Conservation (phyloP, 2,888 invertebrate genomes). For the Asteroscopus sphinx region DNA sequence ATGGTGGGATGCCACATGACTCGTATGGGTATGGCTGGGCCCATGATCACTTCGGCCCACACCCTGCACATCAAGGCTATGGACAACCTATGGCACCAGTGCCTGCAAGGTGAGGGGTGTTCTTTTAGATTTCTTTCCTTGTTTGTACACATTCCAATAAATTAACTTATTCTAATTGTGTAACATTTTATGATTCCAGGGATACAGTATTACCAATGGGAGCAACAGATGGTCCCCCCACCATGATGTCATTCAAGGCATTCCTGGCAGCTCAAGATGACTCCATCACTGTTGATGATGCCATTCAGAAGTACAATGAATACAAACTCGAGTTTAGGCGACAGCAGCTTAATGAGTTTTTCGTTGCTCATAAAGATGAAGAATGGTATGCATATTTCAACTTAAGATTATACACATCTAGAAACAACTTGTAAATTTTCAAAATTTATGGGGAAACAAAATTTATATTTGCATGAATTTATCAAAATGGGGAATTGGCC, state of each 20-base stretch:
- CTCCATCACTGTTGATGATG: constrained; percentile 98
- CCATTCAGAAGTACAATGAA: constrained; percentile 98
- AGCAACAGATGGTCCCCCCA: constrained; percentile 94
- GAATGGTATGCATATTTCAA: constrained; percentile 95
- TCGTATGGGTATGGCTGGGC: constrained; percentile 89
- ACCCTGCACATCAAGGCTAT: constrained; percentile 91
- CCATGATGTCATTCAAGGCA: constrained; percentile 99
- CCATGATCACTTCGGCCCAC: constrained; percentile 88
- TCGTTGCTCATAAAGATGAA: constrained; percentile 99
- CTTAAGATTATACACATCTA: constrained; percentile 16
- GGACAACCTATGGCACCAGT: constrained; percentile 89
- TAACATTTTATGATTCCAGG: constrained; percentile 67
- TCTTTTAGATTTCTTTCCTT: neutral
- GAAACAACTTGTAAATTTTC: constrained; percentile 24
- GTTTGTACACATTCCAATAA: neutral
- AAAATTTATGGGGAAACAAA: constrained; percentile 32
- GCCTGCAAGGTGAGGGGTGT: constrained; percentile 78
- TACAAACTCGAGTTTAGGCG: constrained; percentile 99
- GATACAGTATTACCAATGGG: constrained; percentile 87
- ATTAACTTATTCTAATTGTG: constrained; percentile 2
- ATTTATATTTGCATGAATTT: constrained; percentile 41
- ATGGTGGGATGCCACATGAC: constrained; percentile 87
- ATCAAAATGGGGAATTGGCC: constrained; percentile 31
- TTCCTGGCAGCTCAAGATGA: constrained; percentile 99
- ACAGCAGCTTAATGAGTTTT: constrained; percentile 99